Base-by-base conservation (phyloP, 92 coral and sea anemone species). In the Bergia puertoricense region DNA sequence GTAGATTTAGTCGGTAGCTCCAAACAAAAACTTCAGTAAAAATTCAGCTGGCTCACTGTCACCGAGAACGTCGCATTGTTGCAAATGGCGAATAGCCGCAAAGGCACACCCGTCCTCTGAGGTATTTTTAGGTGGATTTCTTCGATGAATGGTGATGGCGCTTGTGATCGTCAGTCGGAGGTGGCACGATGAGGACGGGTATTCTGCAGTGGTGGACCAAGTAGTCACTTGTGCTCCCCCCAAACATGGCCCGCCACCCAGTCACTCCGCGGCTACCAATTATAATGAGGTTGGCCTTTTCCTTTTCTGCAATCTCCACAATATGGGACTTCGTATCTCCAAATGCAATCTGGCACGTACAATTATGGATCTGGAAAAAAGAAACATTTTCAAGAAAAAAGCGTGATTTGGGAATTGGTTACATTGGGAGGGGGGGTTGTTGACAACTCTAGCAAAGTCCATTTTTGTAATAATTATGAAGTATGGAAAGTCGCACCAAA, bases 111-210 rank as follows among this genome's bases (percentile, higher is more conserved):
- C 59, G 59, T 13, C 10, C 7, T 6, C 30, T 8, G 7, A 18
- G 69, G 30, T 6, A 62, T 62, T 62, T 14, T 4, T 62, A 62
- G 69, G 69, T 7, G 23, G 69, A 62, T 62, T 62, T 62, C 69
- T 62, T 62, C 6, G 69, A 3, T 4, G 69, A 62, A 38, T 37
- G 85, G 45, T 80, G 85, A 38, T 80, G 85, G 3, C 71, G 69
- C 57, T 80, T 54, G 30, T 40, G 30, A 30, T 30, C 41, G 48
- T 80, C 85, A 30, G 85, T 23, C 44, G 79, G 39, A 9, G 87
- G 87, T 2, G 87, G 87, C 9, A 84, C 87, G 22, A 84, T 51
- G 5, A 84, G 77, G 14, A 84, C 56, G 5, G 87, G 87, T 23
- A 84, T 71, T 14, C 20, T 36, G 44, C 78, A 68, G 30, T 84